Evolutionary conservation across 2,888 invertebrate genomes (phyloP).

Genomic region (Vanessa cardui): DNA sequence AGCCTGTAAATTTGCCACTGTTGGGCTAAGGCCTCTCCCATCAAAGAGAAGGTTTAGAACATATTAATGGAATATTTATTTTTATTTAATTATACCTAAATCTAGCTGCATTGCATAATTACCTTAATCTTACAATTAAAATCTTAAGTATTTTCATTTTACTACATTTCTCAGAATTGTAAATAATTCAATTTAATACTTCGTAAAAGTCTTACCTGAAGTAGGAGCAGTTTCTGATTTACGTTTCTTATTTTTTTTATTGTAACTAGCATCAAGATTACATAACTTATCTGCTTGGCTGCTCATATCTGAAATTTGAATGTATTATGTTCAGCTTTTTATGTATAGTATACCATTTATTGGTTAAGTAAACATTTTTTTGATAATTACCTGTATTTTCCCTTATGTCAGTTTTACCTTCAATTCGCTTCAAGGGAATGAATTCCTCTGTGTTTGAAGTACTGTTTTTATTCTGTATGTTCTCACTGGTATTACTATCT

Average conservation of each 20-base stretch:
- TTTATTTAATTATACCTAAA: background rate
- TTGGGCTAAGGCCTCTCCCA: no score
- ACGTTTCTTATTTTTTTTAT: background rate
- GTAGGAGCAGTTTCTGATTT: background rate
- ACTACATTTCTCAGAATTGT: no score
- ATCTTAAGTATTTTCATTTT: no score
- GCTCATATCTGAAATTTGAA: background rate
- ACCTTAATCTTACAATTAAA: no score
- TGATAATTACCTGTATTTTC: conserved; percentile 51
- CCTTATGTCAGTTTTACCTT: conserved; percentile 60
- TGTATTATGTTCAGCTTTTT: background rate
- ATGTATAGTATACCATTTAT: background rate
- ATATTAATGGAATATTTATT: no score
- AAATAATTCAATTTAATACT: background rate
- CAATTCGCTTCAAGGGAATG: conserved; percentile 62
- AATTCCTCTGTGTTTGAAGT: conserved; percentile 45
- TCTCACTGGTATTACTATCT: conserved; percentile 62
- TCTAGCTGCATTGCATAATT: background rate
- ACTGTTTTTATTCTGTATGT: conserved; percentile 40
- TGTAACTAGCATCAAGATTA: background rate
- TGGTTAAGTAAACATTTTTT: background rate
- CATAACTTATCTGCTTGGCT: background rate
- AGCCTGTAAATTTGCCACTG: no score
- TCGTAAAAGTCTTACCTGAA: background rate
- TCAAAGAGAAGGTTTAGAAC: no score